These are phyloP conservation scores for Donacobius atricapilla DNA, from an alignment of 2,113 vertebrate genomes.

Conservation along the genomic window DNA sequence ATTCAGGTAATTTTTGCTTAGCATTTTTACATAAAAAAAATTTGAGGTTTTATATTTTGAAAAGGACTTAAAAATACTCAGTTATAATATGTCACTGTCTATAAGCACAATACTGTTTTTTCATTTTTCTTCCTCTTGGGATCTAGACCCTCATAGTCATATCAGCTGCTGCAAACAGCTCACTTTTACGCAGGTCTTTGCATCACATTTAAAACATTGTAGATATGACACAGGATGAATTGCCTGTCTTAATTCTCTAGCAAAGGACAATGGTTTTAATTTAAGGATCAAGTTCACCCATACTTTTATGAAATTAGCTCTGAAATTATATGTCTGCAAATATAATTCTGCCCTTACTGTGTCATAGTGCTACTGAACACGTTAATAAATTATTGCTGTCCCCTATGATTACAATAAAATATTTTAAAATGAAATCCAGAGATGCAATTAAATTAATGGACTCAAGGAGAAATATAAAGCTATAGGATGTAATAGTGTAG, in stretches of 20 bases:
- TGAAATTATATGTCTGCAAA: slow-evolving; percentile 35
- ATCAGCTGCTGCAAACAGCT: not conserved
- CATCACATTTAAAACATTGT: slow-evolving; percentile 2
- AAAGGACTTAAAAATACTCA: not conserved
- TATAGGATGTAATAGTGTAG: not conserved
- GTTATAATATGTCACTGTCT: not conserved
- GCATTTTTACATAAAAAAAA: fast-evolving
- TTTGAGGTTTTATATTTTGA: not conserved
- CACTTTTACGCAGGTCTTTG: not conserved
- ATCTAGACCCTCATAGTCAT: not conserved
- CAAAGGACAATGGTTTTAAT: slow-evolving; percentile 23
- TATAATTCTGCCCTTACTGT: not conserved
- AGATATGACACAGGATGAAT: not conserved
- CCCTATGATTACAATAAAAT: slow-evolving; percentile 29
- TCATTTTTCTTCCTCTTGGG: not conserved
- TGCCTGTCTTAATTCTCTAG: not conserved
- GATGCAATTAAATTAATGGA: slow-evolving; percentile 54
- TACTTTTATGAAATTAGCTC: slow-evolving; percentile 28
- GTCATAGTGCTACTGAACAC: not conserved
- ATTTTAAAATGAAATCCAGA: slow-evolving; percentile 35
- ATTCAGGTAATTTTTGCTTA: not conserved
- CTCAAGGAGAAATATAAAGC: slow-evolving; percentile 26
- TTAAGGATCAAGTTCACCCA: slow-evolving; percentile 28
- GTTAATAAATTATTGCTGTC: slow-evolving; percentile 43
- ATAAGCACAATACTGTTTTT: not conserved